phyloP scores from a whole-genome alignment of 2,113 vertebrate genomes.

The Illadopsis cleaveri region DNA sequence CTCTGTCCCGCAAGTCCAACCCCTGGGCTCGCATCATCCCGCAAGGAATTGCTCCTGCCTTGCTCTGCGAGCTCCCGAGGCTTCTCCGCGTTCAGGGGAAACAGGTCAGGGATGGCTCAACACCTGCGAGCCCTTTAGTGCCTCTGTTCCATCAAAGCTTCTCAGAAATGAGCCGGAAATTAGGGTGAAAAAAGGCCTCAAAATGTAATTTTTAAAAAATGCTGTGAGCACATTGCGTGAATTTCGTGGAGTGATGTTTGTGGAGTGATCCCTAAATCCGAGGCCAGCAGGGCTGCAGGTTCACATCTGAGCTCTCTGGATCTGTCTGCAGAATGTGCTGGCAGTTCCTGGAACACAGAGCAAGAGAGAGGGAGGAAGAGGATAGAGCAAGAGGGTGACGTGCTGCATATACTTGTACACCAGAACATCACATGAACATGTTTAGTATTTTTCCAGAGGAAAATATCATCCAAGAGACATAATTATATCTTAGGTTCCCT shows the following conservation, averaged over 20 bases:
- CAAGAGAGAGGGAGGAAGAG: not conserved
- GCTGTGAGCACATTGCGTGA: not conserved
- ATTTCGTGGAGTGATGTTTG: not conserved
- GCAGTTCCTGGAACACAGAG: not conserved
- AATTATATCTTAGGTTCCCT: slow-evolving; percentile 48
- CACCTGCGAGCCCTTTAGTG: rapidly evolving
- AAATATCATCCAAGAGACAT: slow-evolving; percentile 35
- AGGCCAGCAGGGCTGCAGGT: not conserved
- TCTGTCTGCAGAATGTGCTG: not conserved
- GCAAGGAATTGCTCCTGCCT: rapidly evolving
- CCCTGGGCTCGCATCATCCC: not conserved
- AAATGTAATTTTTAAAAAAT: not conserved
- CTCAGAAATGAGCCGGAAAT: not conserved
- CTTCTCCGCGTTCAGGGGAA: rapidly evolving
- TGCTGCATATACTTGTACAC: not conserved
- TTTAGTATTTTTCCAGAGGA: slow-evolving; percentile 49
- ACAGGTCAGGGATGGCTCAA: rapidly evolving
- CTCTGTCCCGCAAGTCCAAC: rapidly evolving
- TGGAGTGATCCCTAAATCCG: not conserved
- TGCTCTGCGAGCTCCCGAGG: rapidly evolving
- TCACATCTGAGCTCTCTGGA: not conserved
- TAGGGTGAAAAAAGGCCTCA: not conserved
- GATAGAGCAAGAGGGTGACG: not conserved
- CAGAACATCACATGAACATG: not conserved
- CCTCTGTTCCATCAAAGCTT: not conserved